Evolutionary conservation across 2,113 vertebrate species (phyloP).

Genomic region (Alexandromys fortis): DNA sequence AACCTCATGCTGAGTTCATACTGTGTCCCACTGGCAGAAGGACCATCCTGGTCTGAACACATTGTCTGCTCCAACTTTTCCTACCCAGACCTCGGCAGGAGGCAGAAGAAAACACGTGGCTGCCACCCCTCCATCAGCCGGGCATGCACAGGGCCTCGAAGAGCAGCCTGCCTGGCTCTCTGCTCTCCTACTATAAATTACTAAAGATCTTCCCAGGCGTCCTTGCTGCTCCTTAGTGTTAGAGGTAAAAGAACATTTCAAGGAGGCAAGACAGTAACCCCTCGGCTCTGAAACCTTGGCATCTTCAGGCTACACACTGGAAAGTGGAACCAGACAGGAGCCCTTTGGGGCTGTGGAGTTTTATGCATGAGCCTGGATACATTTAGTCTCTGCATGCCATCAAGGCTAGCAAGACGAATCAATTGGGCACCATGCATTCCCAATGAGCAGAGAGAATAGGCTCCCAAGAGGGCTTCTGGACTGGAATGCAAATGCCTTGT

Average conservation of each 20-base stretch:
- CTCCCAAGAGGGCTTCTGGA: background rate
- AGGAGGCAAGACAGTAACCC: background rate
- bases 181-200: background rate
- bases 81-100: no score
- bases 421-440: background rate
- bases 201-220: accelerated
- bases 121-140: background rate
- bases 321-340: slow-evolving; percentile 18
- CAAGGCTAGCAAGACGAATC: slow-evolving; percentile 55
- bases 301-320: background rate
- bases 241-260: background rate
- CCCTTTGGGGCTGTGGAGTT: background rate
- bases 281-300: background rate
- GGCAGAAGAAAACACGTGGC: background rate
- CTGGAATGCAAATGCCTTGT: background rate
- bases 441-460: slow-evolving; percentile 26
- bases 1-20: background rate
- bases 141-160: accelerated
- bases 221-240: background rate
- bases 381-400: slow-evolving; percentile 17
- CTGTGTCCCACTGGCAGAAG: background rate
- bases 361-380: slow-evolving; percentile 4
- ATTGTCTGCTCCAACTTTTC: background rate
- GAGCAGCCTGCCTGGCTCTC: background rate
- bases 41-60: no score